phyloP scores from a whole-genome alignment of 1,140 invertebrate genomes.

The Zophobas morio region DNA sequence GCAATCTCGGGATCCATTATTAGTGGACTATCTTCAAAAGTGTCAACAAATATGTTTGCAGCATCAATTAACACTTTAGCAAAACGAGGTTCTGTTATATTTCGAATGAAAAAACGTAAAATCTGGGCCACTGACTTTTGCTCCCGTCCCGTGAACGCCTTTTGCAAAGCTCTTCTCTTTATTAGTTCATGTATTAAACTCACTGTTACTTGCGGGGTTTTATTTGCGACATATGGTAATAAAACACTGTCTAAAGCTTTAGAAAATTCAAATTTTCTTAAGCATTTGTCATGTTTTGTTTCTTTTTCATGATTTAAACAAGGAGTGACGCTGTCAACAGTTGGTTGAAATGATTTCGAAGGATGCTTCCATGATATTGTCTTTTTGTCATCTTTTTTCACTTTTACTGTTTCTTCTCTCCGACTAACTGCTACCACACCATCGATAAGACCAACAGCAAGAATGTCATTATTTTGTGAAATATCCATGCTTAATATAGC shows the following conservation, averaged over 20 bases:
- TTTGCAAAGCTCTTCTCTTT: conserved; percentile 79
- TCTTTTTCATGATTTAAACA: conserved; percentile 69
- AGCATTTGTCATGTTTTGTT: conserved; percentile 77
- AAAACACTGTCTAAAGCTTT: conserved; percentile 86
- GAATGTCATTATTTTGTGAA: conserved; percentile 84
- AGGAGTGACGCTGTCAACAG: conserved; percentile 72
- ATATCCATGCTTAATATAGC: conserved; percentile 89
- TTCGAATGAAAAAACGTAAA: conserved; percentile 82
- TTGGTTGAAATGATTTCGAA: conserved; percentile 69
- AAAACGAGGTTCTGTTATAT: conserved; percentile 83
- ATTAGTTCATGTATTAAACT: conserved; percentile 88
- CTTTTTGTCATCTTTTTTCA: conserved; percentile 67
- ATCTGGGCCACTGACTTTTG: conserved; percentile 77
- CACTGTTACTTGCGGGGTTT: conserved; percentile 83
- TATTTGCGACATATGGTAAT: conserved; percentile 72
- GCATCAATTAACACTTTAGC: conserved; percentile 82
- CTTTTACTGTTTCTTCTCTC: conserved; percentile 73
- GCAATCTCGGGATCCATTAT: conserved; percentile 73
- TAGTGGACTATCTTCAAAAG: conserved; percentile 76
- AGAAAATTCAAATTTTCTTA: conserved; percentile 87
- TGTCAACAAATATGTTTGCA: conserved; percentile 80
- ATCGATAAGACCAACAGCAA: conserved; percentile 94
- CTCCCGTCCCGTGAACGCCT: conserved; percentile 80
- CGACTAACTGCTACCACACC: conserved; percentile 90
- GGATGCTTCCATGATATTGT: conserved; percentile 70